Evolutionary conservation across 2,888 invertebrate species (phyloP).

Genomic region (Horisme vitalbata): DNA sequence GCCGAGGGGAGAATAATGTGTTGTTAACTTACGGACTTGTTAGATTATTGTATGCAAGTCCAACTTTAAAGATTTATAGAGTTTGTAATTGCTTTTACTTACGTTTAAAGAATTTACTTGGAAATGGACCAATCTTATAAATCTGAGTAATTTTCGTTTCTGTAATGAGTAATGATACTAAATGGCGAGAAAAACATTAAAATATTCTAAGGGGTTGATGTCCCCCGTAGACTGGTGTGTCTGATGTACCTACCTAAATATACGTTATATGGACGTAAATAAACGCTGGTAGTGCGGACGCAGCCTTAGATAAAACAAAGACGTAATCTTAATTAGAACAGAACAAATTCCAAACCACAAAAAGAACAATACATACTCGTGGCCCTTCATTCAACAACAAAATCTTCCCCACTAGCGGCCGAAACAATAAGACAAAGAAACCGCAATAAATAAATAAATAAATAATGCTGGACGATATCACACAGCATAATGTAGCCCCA

Average conservation of each 20-base stretch:
- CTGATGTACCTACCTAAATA: too few relatives aligned
- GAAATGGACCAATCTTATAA: conserved; percentile 17
- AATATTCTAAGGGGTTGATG: too few relatives aligned
- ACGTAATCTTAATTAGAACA: conserved; percentile 72
- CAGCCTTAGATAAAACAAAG: conserved; percentile 47
- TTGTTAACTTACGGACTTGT: conserved; percentile 53
- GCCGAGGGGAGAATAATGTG: conserved; percentile 51
- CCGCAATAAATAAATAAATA: too few relatives aligned
- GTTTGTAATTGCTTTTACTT: conserved; percentile 49
- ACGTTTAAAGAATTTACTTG: conserved; percentile 43
- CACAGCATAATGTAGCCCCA: too few relatives aligned
- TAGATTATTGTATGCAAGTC: conserved; percentile 58
- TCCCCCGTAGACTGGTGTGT: too few relatives aligned
- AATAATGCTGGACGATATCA: too few relatives aligned
- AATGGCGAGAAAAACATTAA: too few relatives aligned
- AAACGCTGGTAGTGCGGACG: too few relatives aligned
- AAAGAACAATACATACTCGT: conserved; percentile 72
- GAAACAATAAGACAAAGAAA: conserved; percentile 6
- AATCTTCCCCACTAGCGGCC: conserved; percentile 66
- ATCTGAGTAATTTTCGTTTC: conserved; percentile 2
- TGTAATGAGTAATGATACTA: too few relatives aligned
- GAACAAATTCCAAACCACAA: conserved; percentile 71
- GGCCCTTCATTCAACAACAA: conserved; percentile 74
- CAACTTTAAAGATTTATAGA: conserved; percentile 53
- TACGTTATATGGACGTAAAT: too few relatives aligned